A percentile compares a stretch with the other conserved stretches of the same genome.
Evolutionary conservation across 1,140 invertebrate genomes (phyloP).

Genomic region (Mya arenaria): DNA sequence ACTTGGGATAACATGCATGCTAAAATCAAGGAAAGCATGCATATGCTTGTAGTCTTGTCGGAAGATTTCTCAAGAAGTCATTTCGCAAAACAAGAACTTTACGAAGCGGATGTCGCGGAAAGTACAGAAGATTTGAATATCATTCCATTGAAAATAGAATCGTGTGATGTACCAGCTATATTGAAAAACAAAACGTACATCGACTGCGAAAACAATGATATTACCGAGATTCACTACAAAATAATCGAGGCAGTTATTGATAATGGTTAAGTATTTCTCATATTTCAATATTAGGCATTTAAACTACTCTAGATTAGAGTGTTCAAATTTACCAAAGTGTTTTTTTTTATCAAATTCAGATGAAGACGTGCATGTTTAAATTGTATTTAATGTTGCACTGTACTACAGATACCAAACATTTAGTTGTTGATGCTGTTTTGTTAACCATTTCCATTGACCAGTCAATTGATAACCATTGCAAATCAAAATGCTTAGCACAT

Average conservation of each 20-base stretch:
- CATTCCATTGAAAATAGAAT: slow-evolving; percentile 5
- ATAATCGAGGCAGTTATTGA: background rate
- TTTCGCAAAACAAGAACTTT: background rate
- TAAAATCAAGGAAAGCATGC: background rate
- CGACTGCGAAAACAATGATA: background rate
- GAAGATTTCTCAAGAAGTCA: background rate
- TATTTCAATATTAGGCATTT: no score
- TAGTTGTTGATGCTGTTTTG: no score
- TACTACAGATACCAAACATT: no score
- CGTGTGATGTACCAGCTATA: background rate
- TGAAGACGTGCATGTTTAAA: no score
- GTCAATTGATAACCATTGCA: no score
- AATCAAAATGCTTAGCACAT: no score
- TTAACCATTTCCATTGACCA: no score
- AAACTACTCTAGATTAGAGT: no score
- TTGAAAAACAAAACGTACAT: background rate
- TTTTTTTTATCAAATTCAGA: no score
- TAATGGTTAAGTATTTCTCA: no score
- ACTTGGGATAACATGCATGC: background rate
- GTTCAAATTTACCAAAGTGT: no score
- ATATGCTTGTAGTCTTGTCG: slow-evolving; percentile 7
- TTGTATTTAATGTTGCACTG: no score
- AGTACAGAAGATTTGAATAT: background rate
- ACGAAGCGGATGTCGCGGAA: background rate
- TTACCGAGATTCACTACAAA: background rate